Evolutionary conservation across 2,113 vertebrate species (phyloP), one percentile per base, ranked within the genome.

Genomic region (Puma concolor): DNA sequence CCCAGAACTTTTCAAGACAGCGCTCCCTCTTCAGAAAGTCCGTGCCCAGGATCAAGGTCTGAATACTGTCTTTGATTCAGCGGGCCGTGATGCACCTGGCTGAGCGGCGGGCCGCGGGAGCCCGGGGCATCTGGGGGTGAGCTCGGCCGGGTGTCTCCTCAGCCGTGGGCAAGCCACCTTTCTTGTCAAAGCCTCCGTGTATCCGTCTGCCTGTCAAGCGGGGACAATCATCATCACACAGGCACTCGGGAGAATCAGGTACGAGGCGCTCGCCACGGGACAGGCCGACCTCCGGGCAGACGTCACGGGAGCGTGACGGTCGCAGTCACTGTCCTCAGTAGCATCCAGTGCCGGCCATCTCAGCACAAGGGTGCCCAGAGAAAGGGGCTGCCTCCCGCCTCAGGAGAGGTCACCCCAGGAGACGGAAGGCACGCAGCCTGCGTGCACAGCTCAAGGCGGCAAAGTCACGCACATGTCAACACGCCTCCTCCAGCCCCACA

Each of bases 281-380:
- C 54, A 1, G 27, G 57, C 2, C 2, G 6, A 14, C 27, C 64
- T 29, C 36, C 4, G 36, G 3, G 2, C 15, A 31, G 14, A 21
- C 1, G 21, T 17, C 48, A 4, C 0, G 0, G 25, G 0, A 11
- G 14, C 3, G 0, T 19, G 4, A 0, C 0, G 1, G 16, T 7
- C 29, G 19, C 12, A 7, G 14, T 0, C 13, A 14, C 29, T 31
- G 64, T 41, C 57, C 2, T 38, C 54, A 54, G 16, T 25, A 41
- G 33, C 3, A 9, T n/a, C 88, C 2, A 2, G 2, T 4, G 25
- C 52, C 0, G 4, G 90, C 27, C 63, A 19, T 12, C 81, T n/a
- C 17, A 13, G 25, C 36, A n/a, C 44, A 31, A 77, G 50, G 48
- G 25, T 4, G 4, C 2, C 29, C 71, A 71, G 88, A 19, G n/a